Percentiles rank a stretch among this genome's conserved stretches.
phyloP scores from a whole-genome alignment of 1,140 invertebrate species.

The Whitmania pigra region DNA sequence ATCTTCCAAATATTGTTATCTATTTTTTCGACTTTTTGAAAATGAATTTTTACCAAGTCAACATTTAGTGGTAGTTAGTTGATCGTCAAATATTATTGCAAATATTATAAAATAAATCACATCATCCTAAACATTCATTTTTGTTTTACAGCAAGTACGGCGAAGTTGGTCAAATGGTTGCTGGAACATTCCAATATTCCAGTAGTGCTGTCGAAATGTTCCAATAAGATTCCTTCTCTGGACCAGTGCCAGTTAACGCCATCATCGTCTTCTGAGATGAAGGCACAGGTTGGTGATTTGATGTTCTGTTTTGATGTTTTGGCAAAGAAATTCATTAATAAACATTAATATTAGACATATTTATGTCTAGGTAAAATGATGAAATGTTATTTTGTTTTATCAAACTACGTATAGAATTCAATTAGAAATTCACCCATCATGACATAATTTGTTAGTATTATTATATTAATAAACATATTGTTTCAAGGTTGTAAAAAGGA shows the following conservation, averaged over 20 bases:
- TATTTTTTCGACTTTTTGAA: no score
- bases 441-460: no score
- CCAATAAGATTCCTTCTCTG: constrained; percentile 21
- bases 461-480: no score
- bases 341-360: no score
- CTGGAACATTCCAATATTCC: constrained; percentile 29
- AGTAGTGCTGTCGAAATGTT: neutral
- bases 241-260: constrained; percentile 31
- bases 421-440: neutral
- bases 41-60: no score
- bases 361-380: no score
- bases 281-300: neutral
- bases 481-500: no score
- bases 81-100: neutral
- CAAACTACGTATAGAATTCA: no score
- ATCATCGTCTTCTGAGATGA: neutral
- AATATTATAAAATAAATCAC: neutral
- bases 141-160: constrained; percentile 31
- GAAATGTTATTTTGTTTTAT: no score
- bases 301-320: neutral
- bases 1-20: no score
- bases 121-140: neutral
- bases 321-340: neutral
- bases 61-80: no score
- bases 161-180: constrained; percentile 40